Evolutionary conservation across 2,113 vertebrate genomes (phyloP).

Genomic region (Pelecanoides urinatrix): DNA sequence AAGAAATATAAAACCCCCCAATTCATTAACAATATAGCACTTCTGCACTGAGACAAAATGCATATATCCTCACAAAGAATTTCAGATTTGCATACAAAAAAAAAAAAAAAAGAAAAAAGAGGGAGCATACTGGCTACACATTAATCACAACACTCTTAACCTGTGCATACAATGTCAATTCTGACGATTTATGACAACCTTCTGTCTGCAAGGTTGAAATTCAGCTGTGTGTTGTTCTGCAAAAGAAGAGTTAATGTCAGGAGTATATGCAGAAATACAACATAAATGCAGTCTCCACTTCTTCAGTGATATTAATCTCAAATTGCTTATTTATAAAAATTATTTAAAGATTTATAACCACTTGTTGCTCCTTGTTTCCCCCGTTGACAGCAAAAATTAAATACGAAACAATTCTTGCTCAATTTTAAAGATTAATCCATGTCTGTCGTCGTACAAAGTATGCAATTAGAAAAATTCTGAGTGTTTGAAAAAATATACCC

Average conservation of each 20-base stretch:
- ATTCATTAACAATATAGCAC: background rate
- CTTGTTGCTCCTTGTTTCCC: background rate
- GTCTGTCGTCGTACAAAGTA: background rate
- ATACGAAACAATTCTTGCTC: background rate
- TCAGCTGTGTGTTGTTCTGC: background rate
- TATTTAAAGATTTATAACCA: background rate
- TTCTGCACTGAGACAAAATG: background rate
- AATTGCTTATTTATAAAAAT: slow-evolving; percentile 19
- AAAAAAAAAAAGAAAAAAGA: too few species aligned
- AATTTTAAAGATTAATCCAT: background rate
- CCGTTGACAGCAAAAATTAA: background rate
- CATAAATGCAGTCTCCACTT: background rate
- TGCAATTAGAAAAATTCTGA: background rate
- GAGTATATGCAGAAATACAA: background rate
- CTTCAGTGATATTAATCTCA: background rate
- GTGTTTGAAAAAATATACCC: background rate
- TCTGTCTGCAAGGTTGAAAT: background rate
- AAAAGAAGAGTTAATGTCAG: background rate
- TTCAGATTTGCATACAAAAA: background rate
- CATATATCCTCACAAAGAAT: background rate
- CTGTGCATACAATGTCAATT: background rate
- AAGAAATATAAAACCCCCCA: background rate
- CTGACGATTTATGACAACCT: background rate
- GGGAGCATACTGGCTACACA: background rate
- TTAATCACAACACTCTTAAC: background rate